These are phyloP conservation scores for Dromas ardeola DNA, from an alignment of 2,113 vertebrate genomes.

Conservation along the genomic window DNA sequence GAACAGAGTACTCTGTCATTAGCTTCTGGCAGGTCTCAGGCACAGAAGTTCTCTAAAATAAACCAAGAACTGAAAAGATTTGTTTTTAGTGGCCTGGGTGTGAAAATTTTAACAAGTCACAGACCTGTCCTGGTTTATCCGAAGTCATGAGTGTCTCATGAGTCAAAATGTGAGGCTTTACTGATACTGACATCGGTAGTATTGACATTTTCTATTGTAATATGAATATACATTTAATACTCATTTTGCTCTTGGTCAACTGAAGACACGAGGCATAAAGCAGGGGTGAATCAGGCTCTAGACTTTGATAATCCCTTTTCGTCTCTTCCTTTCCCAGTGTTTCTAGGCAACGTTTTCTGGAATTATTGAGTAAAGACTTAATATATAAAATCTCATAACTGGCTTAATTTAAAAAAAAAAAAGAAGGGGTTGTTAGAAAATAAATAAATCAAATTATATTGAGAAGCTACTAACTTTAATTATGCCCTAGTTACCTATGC, in stretches of 20 bases:
- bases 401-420: not conserved
- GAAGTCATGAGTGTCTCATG: not conserved
- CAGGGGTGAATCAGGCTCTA: not conserved
- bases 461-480: not conserved
- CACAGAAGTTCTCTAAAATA: not conserved
- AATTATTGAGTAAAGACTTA: not conserved
- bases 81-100: not conserved
- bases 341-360: not conserved
- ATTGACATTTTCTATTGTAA: not conserved
- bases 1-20: rapidly evolving
- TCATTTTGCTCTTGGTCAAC: not conserved
- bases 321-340: not conserved
- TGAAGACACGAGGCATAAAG: not conserved
- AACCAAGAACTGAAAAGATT: not conserved
- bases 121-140: not conserved
- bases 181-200: not conserved
- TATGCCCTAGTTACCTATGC: not conserved
- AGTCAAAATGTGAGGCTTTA: not conserved
- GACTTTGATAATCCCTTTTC: not conserved
- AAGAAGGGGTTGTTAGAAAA: not conserved
- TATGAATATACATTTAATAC: not conserved
- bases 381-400: not conserved
- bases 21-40: not conserved
- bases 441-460: not conserved
- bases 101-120: not conserved